Evolutionary conservation across 2,113 vertebrate genomes (phyloP), one percentile per base, ranked within the genome.

Genomic region (Canis aureus): DNA sequence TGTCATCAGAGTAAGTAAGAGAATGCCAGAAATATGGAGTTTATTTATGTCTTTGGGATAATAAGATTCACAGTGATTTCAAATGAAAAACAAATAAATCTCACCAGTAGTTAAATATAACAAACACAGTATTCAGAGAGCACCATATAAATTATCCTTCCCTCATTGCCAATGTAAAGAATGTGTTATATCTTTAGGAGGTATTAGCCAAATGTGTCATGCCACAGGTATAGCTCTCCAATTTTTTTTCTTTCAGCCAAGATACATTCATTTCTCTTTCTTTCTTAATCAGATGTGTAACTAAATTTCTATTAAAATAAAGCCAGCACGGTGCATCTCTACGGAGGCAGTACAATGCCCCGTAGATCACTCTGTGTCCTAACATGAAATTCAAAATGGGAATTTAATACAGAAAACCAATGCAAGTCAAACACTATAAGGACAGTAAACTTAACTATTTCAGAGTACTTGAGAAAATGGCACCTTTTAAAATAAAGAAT

Each of bases 211-310:
- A 85, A 91, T 17, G 1, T 66, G 4, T 64, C 73, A 59, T 59
- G 20, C 3, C 55, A 94, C 59, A 35, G 49, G 19, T 91, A 23
- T 59, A 95, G 9, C 32, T 96, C 73, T 94, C 57, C 49, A n/a
- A 6, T 60, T 6, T 62, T 53, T 85, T 85, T 94, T 60, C n/a
- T 94, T 23, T 64, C 6, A 51, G 19, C 35, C 35, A 85, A 76
- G 60, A 93, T 64, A 57, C 57, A 51, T 55, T 80, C 23, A 74
- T 78, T 94, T 86, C 43, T 96, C 60, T 51, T 38, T 84, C 66
- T 93, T 78, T 16, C 13, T 60, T 62, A 69, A 84, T 6, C 71
- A 25, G 64, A 71, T 10, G 8, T 85, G 2, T 55, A 85, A 85
- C 11, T 55, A 64, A n/a, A 55, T 90, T 71, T 90, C 62, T n/a